phyloP scores from a whole-genome alignment of 2,113 vertebrate genomes.

The Scolopax mira region DNA sequence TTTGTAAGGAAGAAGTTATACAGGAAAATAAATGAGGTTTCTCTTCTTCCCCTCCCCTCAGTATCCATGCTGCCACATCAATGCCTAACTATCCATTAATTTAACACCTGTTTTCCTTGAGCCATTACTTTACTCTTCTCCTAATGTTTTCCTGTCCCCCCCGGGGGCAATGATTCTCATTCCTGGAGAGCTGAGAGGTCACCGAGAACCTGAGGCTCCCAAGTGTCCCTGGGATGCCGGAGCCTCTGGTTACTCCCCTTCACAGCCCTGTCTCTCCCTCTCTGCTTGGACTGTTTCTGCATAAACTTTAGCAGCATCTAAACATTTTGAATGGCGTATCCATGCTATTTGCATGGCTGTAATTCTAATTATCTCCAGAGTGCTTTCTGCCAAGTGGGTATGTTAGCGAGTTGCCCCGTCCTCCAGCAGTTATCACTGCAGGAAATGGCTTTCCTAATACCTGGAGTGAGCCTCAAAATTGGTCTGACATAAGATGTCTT shows the following conservation, averaged over 20 bases:
- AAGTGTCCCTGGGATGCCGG: not conserved
- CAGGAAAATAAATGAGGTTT: not conserved
- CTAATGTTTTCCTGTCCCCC: not conserved
- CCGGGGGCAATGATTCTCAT: not conserved
- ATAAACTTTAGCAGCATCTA: not conserved
- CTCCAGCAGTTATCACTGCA: not conserved
- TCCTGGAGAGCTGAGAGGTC: not conserved
- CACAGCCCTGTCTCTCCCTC: not conserved
- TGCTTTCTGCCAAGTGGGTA: not conserved
- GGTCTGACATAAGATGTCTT: not conserved
- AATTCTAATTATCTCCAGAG: not conserved
- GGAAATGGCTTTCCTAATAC: not conserved
- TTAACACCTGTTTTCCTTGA: not conserved
- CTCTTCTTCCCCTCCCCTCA: not conserved
- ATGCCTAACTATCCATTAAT: not conserved
- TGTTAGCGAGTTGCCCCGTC: not conserved
- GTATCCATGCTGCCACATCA: not conserved
- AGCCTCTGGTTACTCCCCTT: not conserved
- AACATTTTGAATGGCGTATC: not conserved
- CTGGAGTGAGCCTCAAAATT: slow-evolving; percentile 24
- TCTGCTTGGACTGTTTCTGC: not conserved
- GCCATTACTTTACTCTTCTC: not conserved
- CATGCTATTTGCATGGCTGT: not conserved
- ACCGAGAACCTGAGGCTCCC: not conserved
- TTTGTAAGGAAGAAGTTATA: not conserved